phyloP scores from a whole-genome alignment of 2,797 vertebrate species.

The Rhinophrynus dorsalis region DNA sequence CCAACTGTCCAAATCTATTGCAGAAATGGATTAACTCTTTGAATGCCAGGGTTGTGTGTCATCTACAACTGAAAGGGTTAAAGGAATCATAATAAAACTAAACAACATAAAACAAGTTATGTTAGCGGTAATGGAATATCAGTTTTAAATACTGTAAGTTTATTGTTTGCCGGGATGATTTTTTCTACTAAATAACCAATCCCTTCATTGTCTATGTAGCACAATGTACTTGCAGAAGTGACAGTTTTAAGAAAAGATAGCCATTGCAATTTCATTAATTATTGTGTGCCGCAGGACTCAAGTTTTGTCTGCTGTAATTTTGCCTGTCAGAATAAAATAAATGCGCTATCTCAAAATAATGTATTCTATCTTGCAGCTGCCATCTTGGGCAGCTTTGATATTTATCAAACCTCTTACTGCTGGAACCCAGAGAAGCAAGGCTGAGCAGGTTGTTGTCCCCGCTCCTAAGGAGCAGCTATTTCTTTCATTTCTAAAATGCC shows the following conservation, averaged over 20 bases:
- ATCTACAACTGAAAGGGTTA: too few relatives aligned
- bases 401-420: conserved; percentile 43
- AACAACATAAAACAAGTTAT: conserved; percentile 6
- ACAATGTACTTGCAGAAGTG: conserved; percentile 49
- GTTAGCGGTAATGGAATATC: conserved; percentile 30
- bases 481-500: not conserved
- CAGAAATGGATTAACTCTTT: too few relatives aligned
- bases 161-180: conserved; percentile 34
- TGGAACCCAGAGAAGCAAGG: conserved; percentile 7
- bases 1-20: too few relatives aligned
- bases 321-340: conserved; percentile 46
- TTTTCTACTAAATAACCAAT: conserved; percentile 44
- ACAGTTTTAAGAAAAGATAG: conserved; percentile 52
- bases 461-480: not conserved
- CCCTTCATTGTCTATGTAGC: conserved; percentile 46
- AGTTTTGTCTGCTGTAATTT: conserved; percentile 47
- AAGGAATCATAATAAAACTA: too few relatives aligned
- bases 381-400: conserved; percentile 42
- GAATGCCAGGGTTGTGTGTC: too few relatives aligned
- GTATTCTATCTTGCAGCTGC: conserved; percentile 43
- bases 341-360: conserved; percentile 48
- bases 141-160: conserved; percentile 40
- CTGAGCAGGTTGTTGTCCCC: not conserved
- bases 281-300: conserved; percentile 44
- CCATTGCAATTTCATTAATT: conserved; percentile 50